phyloP scores from a whole-genome alignment of 2,888 invertebrate species.

The Drosophila rellima region DNA sequence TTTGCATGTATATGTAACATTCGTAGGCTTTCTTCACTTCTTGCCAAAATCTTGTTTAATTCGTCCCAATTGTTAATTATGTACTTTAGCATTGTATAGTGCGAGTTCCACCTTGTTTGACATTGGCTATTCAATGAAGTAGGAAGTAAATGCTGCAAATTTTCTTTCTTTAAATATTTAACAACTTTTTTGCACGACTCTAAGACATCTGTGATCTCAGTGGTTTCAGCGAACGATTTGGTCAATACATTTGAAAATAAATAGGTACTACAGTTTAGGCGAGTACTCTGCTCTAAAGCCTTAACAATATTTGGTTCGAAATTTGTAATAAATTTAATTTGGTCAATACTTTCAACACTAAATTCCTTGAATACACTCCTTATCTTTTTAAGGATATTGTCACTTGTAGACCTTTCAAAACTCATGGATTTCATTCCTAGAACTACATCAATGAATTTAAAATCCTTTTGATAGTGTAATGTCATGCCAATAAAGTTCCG shows the following conservation, averaged over 20 bases:
- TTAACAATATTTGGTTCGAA: not conserved
- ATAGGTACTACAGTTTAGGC: conserved; percentile 25
- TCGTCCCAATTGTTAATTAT: conserved; percentile 12
- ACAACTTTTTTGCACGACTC: conserved; percentile 12
- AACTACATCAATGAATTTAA: conserved; percentile 3
- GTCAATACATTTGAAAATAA: conserved; percentile 20
- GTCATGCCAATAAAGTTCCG: not conserved
- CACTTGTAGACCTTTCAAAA: conserved; percentile 9
- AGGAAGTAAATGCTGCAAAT: not conserved
- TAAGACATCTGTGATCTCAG: conserved; percentile 1
- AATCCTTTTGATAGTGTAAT: not conserved
- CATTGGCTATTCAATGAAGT: not conserved
- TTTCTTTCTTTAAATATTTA: conserved; percentile 21
- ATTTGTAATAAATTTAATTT: conserved; percentile 25
- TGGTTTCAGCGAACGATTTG: conserved; percentile 9
- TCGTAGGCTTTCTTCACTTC: not conserved
- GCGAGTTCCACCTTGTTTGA: conserved; percentile 6
- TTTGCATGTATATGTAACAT: not conserved
- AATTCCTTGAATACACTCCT: conserved; percentile 16
- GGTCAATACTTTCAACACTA: not conserved
- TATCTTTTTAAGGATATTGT: conserved; percentile 10
- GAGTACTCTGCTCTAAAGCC: conserved; percentile 1
- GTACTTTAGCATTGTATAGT: conserved; percentile 9
- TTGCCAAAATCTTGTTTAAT: conserved; percentile 2
- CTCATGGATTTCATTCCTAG: conserved; percentile 28